Base-by-base conservation (phyloP, 1,140 invertebrate genomes). In the Cotesia chilonis region DNA sequence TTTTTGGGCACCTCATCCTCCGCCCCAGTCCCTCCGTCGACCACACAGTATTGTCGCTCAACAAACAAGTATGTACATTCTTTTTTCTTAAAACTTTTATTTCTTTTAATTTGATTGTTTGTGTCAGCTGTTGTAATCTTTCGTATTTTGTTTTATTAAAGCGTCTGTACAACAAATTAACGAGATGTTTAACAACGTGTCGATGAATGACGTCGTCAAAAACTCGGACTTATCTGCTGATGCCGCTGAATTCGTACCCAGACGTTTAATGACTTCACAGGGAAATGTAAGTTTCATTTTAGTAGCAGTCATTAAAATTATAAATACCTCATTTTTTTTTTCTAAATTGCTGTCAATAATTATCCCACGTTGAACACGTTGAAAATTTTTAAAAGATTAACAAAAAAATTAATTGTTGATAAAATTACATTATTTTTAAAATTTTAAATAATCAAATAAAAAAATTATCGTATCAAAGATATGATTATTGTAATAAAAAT, bases 181-280 rank as follows among this genome's bases (percentile, higher is more conserved):
- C 41, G 71, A 72, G 12, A 68, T 68, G 64, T 52, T 72, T 20
- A 72, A 52, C 17, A 68, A 61, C 61, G 71, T 36, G 10, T 52
- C 71, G 10, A 68, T 72, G n/a, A 66, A 66, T 54, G 65, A 72
- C 17, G 71, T 68, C 4, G 71, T 68, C 4, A 72, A 68, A 47
- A 72, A 72, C 10, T 72, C 65, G 4, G 20, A 51, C 1, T 51
- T 72, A 10, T 72, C 71, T 9, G 71, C 47, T 5, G 65, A 67
- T 36, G 71, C 71, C 14, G 52, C 65, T 51, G 71, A 72, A 63
- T 72, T 72, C 52, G 65, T 68, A 10, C 71, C 71, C 4, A 60
- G 65, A 41, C 60, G 55, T 61, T 52, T 68, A 14, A 41, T 68
- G 7, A 37, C 41, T 55, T 4, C 61, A 36, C 57, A 60, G 52